Conservation (phyloP, 2,888 invertebrate genomes). For the Synergus gifuensis region DNA sequence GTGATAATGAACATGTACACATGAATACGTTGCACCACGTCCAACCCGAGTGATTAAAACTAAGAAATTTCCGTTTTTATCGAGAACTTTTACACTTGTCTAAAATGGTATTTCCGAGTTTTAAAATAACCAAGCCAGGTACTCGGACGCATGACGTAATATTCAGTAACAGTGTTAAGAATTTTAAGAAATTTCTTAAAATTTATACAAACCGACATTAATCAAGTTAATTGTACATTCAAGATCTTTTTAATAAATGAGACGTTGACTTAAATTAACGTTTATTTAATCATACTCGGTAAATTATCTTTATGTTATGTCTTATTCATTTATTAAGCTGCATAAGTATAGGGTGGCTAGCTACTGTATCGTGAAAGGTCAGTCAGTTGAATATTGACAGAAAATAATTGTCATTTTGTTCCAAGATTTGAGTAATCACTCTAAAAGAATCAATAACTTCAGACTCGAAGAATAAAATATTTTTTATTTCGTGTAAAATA, state of each 20-base stretch:
- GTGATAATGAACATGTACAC: constrained; percentile 60
- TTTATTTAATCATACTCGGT: background rate
- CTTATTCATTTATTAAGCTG: background rate
- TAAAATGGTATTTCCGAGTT: constrained; percentile 3
- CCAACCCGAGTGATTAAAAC: constrained; percentile 35
- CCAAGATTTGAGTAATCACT: too few species aligned
- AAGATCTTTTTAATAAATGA: constrained; percentile 32
- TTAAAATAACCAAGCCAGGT: constrained; percentile 4
- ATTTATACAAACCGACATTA: constrained; percentile 29
- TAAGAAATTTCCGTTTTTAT: constrained; percentile 31
- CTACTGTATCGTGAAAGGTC: too few species aligned
- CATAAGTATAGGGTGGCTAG: too few species aligned
- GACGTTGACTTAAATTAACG: constrained; percentile 20
- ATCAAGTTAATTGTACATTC: constrained; percentile 27
- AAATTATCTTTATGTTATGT: background rate
- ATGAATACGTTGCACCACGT: constrained; percentile 36
- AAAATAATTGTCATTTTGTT: too few species aligned
- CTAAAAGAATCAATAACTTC: background rate
- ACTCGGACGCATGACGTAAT: constrained; percentile 25
- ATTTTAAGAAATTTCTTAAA: constrained; percentile 24
- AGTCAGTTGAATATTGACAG: too few species aligned
- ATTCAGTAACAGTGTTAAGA: constrained; percentile 20
- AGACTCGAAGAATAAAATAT: background rate
- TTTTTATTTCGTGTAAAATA: background rate
- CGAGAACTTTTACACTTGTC: constrained; percentile 20